Base-by-base conservation (phyloP, 2,888 invertebrate genomes). In the Conchocele bisecta region DNA sequence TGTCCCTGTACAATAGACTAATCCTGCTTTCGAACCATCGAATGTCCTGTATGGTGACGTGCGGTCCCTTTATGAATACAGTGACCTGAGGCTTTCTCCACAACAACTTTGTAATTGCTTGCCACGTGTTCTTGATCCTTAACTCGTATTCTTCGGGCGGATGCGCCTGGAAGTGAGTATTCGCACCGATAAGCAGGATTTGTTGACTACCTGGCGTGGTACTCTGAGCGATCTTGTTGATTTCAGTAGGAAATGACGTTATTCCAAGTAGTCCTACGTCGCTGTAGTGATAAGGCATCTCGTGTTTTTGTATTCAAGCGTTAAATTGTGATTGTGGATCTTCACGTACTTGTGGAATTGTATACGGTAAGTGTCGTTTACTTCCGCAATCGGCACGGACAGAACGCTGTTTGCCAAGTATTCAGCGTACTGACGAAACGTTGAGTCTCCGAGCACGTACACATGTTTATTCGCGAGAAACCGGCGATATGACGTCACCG, bases 221-320 rank as follows among this genome's bases (percentile, higher is more conserved):
- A 15, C 29, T 24, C 1, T 37, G 3, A 7, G 63, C 50, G 11
- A 75, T n/a, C 7, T 17, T 5, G 6, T 50, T 4, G 13, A 75
- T 9, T 20, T 67, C 58, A 6, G 44, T 35, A 1, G 70, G 56
- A 3, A 71, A 29, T 0, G 70, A 71, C 13, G 37, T 31, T 7
- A 75, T 64, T n/a, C 50, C 58, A 24, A 63, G 35, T 20, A 51
- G 33, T 13, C 59, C 54, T 4, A 75, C 65, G 35, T 67, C 31
- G 13, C 35, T 42, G 48, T 71, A 67, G 41, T 75, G 64, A 26
- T 59, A 71, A 20, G 75, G 75, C 59, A 75, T 58, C 48, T 63
- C 75, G 24, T 70, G 75, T 37, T 71, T 75, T 44, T 22, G 29
- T 59, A 75, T 15, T 17, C 51, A 6, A 67, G n/a, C n/a, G n/a